Conservation (phyloP, 1,140 invertebrate genomes). For the Drosophila subobscura region DNA sequence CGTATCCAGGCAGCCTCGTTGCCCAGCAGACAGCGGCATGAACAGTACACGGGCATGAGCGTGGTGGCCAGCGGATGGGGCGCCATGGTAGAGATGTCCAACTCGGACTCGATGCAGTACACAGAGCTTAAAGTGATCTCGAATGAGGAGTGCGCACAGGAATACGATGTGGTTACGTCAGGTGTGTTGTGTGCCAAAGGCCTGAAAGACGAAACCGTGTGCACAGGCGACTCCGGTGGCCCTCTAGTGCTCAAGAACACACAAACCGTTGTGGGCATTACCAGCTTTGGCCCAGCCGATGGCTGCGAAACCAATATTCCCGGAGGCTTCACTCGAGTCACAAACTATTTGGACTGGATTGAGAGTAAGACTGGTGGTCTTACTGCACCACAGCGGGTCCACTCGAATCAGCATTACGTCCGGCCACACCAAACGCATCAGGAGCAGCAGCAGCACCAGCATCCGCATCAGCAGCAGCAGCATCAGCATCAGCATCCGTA, state of each 20-base stretch:
- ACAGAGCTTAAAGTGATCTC: constrained; percentile 78
- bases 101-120: constrained; percentile 77
- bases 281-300: constrained; percentile 78
- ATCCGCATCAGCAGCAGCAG: constrained; percentile 22
- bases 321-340: constrained; percentile 77
- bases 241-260: constrained; percentile 75
- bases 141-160: constrained; percentile 71
- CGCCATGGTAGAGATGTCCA: constrained; percentile 68
- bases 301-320: constrained; percentile 78
- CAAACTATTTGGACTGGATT: constrained; percentile 79
- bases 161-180: constrained; percentile 74
- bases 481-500: constrained; percentile 42
- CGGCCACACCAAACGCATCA: constrained; percentile 30
- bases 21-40: constrained; percentile 46
- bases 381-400: constrained; percentile 6
- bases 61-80: constrained; percentile 82
- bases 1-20: constrained; percentile 69
- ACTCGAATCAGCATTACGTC: constrained; percentile 1
- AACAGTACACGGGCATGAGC: constrained; percentile 66
- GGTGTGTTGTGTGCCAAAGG: constrained; percentile 79
- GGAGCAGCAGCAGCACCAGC: constrained; percentile 8
- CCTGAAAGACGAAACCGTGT: constrained; percentile 74
- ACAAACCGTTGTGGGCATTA: constrained; percentile 75
- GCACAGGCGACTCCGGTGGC: constrained; percentile 78
- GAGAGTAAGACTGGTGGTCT: constrained; percentile 70